phyloP scores from a whole-genome alignment of 2,888 invertebrate species.

The Aphodius granarius region DNA sequence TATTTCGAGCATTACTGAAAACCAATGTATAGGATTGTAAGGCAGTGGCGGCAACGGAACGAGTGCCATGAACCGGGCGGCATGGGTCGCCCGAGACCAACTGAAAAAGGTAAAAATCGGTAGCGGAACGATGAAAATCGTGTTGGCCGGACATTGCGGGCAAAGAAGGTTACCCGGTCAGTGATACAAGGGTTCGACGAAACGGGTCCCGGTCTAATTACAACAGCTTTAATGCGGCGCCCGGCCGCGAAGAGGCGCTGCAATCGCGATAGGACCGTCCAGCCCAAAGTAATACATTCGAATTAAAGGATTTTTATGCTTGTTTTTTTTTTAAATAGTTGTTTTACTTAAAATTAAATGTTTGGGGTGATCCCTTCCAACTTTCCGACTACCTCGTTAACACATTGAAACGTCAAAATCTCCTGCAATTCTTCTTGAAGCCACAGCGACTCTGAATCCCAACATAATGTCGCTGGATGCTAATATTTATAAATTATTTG shows the following conservation, averaged over 20 bases:
- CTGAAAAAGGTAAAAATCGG: background rate
- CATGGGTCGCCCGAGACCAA: background rate
- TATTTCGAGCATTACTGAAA: background rate
- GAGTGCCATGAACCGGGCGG: background rate
- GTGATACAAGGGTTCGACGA: conserved; percentile 27
- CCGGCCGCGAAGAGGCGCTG: conserved; percentile 6
- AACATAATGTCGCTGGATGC: too few relatives aligned
- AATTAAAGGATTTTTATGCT: background rate
- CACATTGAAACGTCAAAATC: too few relatives aligned
- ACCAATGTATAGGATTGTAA: background rate
- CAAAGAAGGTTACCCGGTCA: conserved; percentile 30
- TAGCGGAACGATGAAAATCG: conserved; percentile 10
- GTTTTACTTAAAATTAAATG: too few relatives aligned
- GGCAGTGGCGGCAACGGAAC: background rate
- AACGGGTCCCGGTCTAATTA: conserved; percentile 25
- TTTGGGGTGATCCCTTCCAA: too few relatives aligned
- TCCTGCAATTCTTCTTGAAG: too few relatives aligned
- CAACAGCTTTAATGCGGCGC: conserved; percentile 1
- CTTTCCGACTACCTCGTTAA: too few relatives aligned
- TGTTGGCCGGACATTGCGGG: conserved; percentile 28
- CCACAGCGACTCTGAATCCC: too few relatives aligned
- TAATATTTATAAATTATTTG: too few relatives aligned
- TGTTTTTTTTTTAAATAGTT: background rate
- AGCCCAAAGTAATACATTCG: background rate
- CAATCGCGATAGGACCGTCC: background rate